Evolutionary conservation across 2,113 vertebrate species (phyloP).

Genomic region (Scortum barcoo): DNA sequence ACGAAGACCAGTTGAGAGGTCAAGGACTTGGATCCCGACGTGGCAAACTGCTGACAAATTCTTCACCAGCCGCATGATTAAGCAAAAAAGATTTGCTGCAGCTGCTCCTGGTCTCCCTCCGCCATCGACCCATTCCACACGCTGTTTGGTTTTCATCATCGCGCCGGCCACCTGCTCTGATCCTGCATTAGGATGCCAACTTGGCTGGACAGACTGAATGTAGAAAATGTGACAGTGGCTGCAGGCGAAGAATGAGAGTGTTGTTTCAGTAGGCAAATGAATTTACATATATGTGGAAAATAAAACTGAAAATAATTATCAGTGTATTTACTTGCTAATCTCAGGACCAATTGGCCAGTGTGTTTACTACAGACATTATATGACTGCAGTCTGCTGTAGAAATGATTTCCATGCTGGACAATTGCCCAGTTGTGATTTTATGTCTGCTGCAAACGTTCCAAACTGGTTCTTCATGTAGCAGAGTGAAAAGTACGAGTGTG

Average conservation of each 20-base stretch:
- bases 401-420: neutral
- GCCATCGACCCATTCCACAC: conserved; percentile 12
- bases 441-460: neutral
- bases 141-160: conserved; percentile 54
- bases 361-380: neutral
- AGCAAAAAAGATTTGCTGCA: conserved; percentile 49
- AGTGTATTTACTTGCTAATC: neutral
- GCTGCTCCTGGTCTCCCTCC: conserved; percentile 42
- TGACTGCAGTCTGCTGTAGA: neutral
- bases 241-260: neutral
- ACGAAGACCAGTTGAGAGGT: conserved; percentile 35
- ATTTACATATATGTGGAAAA: neutral
- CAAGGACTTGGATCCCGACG: conserved; percentile 32
- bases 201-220: neutral
- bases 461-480: neutral
- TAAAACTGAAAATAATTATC: neutral
- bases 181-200: conserved; percentile 5
- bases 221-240: neutral
- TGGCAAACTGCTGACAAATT: conserved; percentile 48
- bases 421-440: no score
- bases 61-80: conserved; percentile 48
- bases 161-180: conserved; percentile 41
- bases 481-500: neutral
- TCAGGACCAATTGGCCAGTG: neutral
- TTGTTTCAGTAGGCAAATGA: neutral